A percentile compares a stretch with the other conserved stretches of the same genome.
These are phyloP conservation scores for Orientallactaga sibirica DNA, from an alignment of 2,797 vertebrate species.

Conservation along the genomic window DNA sequence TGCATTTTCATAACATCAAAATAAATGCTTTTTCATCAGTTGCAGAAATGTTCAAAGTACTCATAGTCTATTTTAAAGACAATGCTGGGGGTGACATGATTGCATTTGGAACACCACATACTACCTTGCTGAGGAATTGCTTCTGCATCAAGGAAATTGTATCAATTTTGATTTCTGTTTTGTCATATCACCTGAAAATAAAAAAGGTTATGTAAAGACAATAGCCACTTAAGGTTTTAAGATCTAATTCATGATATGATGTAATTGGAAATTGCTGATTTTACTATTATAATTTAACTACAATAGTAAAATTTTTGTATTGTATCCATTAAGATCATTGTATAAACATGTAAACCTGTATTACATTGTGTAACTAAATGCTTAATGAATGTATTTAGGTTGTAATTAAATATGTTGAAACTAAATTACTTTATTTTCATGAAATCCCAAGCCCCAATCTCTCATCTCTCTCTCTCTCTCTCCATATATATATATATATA, in stretches of 20 bases:
- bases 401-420: constrained; percentile 24
- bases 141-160: neutral
- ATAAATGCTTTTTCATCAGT: neutral
- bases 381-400: neutral
- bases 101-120: neutral
- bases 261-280: neutral
- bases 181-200: neutral
- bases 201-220: neutral
- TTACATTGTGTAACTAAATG: neutral
- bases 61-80: neutral
- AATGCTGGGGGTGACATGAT: neutral
- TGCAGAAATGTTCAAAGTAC: neutral
- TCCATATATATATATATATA: too few relatives aligned
- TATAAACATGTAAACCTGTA: neutral
- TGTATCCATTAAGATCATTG: neutral
- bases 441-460: neutral
- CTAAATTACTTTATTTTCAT: constrained; percentile 43
- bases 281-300: neutral
- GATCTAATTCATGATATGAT: neutral
- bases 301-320: neutral
- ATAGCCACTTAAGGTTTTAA: neutral
- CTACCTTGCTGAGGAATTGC: neutral
- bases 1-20: neutral
- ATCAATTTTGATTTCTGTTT: constrained; percentile 26
- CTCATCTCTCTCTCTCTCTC: too few relatives aligned